Conservation (phyloP, 64 coral and sea anemone species). For the Hydrozoanthus tunicans region DNA sequence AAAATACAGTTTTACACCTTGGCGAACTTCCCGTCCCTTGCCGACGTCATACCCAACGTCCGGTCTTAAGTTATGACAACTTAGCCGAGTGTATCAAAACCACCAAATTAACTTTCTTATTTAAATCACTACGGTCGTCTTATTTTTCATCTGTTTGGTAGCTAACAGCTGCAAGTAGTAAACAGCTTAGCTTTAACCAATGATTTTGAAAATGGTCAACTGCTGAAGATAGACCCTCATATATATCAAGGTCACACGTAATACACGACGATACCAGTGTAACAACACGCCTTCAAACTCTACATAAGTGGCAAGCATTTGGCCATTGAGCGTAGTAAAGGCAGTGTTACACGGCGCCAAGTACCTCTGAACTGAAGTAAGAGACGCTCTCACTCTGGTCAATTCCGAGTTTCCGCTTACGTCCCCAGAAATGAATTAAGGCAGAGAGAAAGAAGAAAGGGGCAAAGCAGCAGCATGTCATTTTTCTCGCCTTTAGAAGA, state of each 20-base stretch:
- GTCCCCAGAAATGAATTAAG: not conserved
- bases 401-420: not conserved
- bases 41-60: slow-evolving; percentile 27
- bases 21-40: slow-evolving; percentile 19
- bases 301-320: not conserved
- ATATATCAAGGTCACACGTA: not conserved
- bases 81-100: slow-evolving; percentile 34
- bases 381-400: not conserved
- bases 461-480: slow-evolving; percentile 22
- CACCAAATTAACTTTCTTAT: not conserved
- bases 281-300: not conserved
- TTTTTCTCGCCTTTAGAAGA: slow-evolving; percentile 14
- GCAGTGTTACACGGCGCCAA: slow-evolving; percentile 4
- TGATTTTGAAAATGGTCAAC: not conserved
- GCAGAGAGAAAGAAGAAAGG: not conserved
- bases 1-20: not conserved
- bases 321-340: not conserved
- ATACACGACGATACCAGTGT: not conserved
- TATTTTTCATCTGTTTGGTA: not conserved
- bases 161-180: not conserved
- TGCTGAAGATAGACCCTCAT: not conserved
- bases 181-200: not conserved
- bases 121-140: not conserved
- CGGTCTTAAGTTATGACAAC: not conserved
- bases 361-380: slow-evolving; percentile 6